These are phyloP conservation scores for Mesorhabditis spiculigera DNA, from an alignment of 2,888 invertebrate species.

Conservation along the genomic window DNA sequence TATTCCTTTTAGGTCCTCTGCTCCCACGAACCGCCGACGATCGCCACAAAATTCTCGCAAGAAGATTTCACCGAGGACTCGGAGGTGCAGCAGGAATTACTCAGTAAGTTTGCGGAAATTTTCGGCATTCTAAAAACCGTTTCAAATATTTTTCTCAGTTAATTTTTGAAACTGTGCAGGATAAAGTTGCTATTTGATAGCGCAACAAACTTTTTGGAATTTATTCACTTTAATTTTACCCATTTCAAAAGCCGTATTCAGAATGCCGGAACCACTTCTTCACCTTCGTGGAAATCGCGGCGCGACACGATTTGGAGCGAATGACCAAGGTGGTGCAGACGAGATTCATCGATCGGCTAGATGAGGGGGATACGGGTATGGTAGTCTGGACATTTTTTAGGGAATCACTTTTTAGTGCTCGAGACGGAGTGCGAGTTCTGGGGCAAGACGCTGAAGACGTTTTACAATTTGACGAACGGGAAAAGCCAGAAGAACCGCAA, in stretches of 20 bases:
- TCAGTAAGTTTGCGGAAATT: neutral
- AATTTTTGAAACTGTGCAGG: neutral
- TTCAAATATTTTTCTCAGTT: neutral
- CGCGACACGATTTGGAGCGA: neutral
- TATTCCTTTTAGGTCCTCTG: neutral
- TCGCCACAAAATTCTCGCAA: neutral
- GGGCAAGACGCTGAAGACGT: neutral
- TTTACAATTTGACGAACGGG: neutral
- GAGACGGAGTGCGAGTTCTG: neutral
- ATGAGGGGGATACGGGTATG: neutral
- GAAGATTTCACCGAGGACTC: constrained; percentile 1
- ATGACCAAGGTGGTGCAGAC: neutral
- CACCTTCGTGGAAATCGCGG: neutral
- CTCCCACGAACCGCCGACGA: neutral
- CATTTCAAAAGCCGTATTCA: neutral
- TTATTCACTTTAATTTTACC: neutral
- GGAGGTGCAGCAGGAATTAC: neutral
- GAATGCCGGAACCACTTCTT: neutral
- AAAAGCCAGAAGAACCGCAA: neutral
- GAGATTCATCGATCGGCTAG: neutral
- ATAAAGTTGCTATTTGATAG: neutral
- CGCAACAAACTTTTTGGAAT: neutral
- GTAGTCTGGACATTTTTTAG: too few relatives aligned
- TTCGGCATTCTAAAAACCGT: neutral
- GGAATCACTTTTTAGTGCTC: neutral